A percentile compares a stretch with the other conserved stretches of the same genome.
Conservation (phyloP, 2,888 invertebrate species). For the Galerucella nymphaeae region DNA sequence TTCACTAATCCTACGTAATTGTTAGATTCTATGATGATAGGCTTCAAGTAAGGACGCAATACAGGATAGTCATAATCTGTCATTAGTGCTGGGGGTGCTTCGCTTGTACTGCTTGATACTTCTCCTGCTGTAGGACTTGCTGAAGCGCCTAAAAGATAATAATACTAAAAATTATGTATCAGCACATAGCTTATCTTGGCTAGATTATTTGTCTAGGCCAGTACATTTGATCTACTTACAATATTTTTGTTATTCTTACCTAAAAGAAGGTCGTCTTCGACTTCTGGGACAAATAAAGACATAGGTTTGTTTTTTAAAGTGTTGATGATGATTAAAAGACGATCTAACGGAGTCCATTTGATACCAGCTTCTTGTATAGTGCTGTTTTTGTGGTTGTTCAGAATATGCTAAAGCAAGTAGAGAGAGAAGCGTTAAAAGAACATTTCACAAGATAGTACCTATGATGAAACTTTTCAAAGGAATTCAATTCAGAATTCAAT, state of each 20-base stretch:
- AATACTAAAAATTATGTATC: neutral
- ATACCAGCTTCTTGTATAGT: constrained; percentile 65
- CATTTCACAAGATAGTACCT: no score
- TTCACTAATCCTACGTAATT: constrained; percentile 84
- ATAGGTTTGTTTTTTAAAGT: constrained; percentile 50
- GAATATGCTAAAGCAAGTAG: constrained; percentile 59
- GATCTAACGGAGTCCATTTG: constrained; percentile 50
- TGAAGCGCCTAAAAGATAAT: constrained; percentile 59
- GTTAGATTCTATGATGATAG: constrained; percentile 48
- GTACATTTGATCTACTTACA: no score
- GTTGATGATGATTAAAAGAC: constrained; percentile 42
- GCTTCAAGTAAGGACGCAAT: constrained; percentile 33
- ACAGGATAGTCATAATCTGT: constrained; percentile 17
- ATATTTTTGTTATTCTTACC: constrained; percentile 13
- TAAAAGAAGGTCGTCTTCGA: constrained; percentile 64
- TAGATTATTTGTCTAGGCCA: no score
- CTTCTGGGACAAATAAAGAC: constrained; percentile 50
- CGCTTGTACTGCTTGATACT: constrained; percentile 33
- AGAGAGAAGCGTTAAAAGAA: neutral
- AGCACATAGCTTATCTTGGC: neutral
- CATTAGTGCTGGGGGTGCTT: neutral
- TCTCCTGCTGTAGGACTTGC: constrained; percentile 63
- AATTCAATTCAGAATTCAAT: no score
- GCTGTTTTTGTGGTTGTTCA: constrained; percentile 64
- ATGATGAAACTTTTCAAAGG: no score